Evolutionary conservation across 2,113 vertebrate species (phyloP).

Genomic region (Galeopterus variegatus): DNA sequence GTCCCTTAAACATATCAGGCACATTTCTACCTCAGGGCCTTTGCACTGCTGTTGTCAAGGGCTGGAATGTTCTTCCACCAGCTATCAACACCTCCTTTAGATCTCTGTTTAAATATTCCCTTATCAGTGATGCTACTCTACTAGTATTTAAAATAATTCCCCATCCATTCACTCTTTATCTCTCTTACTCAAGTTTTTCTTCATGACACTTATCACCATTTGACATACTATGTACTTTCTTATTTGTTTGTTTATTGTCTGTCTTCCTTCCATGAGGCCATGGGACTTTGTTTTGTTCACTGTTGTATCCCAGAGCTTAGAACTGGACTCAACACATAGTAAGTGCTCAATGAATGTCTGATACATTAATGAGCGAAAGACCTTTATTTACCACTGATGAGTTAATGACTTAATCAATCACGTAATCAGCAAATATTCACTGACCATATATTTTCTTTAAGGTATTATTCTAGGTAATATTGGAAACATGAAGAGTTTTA

Average conservation of each 20-base stretch:
- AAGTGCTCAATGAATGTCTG: background rate
- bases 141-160: background rate
- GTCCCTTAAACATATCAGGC: background rate
- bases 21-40: slow-evolving; percentile 6
- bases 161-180: background rate
- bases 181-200: background rate
- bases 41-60: background rate
- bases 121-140: background rate
- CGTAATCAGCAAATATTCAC: background rate
- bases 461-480: background rate
- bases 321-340: background rate
- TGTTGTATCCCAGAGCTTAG: background rate
- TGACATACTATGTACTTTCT: background rate
- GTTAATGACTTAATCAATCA: background rate
- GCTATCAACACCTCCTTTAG: background rate
- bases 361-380: slow-evolving; percentile 31
- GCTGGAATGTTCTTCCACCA: background rate
- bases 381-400: background rate
- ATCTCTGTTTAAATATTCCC: background rate
- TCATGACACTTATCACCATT: background rate
- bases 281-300: background rate
- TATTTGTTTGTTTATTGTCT: background rate
- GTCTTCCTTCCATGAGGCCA: background rate
- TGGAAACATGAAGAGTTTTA: background rate
- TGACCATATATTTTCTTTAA: background rate